Evolutionary conservation across 2,888 invertebrate species (phyloP).

Genomic region (Callyntrura guangdongensis): DNA sequence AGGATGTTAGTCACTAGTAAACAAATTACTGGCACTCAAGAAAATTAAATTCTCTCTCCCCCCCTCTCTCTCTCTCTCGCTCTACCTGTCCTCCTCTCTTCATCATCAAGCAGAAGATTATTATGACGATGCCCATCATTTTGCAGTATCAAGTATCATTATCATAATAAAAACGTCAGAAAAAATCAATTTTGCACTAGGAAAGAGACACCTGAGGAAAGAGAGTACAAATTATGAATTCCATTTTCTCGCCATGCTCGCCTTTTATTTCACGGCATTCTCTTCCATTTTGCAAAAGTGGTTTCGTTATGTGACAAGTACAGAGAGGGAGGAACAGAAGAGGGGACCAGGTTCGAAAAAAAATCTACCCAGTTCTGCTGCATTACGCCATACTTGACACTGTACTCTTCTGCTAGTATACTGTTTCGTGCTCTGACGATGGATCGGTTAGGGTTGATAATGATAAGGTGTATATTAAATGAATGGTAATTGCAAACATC

Average conservation of each 20-base stretch:
- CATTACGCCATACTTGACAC: no score
- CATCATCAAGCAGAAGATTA: not conserved
- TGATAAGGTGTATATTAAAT: constrained; percentile 40
- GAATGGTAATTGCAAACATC: constrained; percentile 29
- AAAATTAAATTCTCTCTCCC: not conserved
- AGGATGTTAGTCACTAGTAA: not conserved
- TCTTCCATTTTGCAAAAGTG: constrained; percentile 34
- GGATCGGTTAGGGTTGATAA: constrained; percentile 1
- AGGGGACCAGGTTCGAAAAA: not conserved
- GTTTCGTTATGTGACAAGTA: not conserved
- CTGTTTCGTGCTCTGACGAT: not conserved
- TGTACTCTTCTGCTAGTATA: no score
- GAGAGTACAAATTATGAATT: constrained; percentile 42
- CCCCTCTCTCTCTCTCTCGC: not conserved
- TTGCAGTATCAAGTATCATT: constrained; percentile 55
- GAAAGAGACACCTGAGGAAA: not conserved
- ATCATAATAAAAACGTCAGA: constrained; percentile 72
- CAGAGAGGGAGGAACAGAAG: not conserved
- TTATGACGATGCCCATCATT: constrained; percentile 33
- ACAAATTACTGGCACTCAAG: not conserved
- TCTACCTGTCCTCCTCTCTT: not conserved
- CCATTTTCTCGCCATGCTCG: constrained; percentile 21
- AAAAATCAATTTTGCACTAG: constrained; percentile 70
- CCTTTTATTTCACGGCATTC: not conserved
- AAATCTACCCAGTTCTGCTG: no score